Evolutionary conservation across 2,113 vertebrate genomes (phyloP).

Genomic region (Odontophorus gujanensis): DNA sequence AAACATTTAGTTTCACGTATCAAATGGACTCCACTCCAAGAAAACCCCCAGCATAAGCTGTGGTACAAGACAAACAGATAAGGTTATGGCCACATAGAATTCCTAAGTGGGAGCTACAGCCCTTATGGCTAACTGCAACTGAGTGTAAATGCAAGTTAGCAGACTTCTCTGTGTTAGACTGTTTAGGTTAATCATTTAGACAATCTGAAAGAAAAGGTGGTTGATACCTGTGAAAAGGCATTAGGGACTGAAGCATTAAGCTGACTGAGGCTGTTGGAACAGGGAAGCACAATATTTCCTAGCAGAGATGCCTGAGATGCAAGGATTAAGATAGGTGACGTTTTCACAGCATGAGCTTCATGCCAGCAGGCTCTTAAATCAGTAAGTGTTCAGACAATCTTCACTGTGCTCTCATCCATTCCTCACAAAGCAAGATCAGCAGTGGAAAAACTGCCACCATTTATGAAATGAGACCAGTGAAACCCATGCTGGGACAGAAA

Average conservation of each 20-base stretch:
- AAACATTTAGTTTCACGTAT: neutral
- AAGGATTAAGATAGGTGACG: constrained; percentile 9
- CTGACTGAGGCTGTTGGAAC: neutral
- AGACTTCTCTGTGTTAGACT: neutral
- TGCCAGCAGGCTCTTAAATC: constrained; percentile 29
- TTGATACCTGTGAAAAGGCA: neutral
- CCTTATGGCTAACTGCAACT: neutral
- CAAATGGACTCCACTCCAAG: neutral
- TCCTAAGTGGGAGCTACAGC: neutral
- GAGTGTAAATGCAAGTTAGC: neutral
- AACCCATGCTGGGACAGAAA: neutral
- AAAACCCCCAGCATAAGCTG: neutral
- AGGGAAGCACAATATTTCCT: neutral
- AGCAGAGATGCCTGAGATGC: neutral
- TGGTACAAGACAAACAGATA: neutral
- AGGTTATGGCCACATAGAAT: neutral
- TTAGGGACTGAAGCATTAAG: neutral
- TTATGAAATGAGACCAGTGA: neutral
- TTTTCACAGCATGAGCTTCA: neutral
- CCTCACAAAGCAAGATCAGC: neutral
- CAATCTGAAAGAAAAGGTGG: neutral
- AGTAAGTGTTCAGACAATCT: constrained; percentile 24
- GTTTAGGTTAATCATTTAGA: neutral
- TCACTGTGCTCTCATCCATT: neutral
- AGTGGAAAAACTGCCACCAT: neutral